Base-by-base conservation (phyloP, 2,113 vertebrate genomes). In the Onychostoma macrolepis region DNA sequence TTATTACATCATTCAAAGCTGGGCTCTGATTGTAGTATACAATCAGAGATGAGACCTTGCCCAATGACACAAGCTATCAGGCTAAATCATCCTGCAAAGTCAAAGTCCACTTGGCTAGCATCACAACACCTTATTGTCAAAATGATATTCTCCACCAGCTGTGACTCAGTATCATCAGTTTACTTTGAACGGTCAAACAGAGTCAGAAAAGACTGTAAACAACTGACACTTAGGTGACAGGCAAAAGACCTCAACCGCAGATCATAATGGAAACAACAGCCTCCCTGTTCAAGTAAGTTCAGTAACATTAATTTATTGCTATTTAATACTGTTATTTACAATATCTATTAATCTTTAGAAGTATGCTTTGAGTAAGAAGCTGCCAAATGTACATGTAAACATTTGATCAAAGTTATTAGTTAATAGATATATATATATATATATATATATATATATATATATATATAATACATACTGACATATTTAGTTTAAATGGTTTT, bases 281-380 rank as follows among this genome's bases (percentile, higher is more conserved):
- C 11, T 93, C 92, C 38, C 89, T 95, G 67, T 77, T 96, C 45
- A 96, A 94, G 95, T 96, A 89, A 93, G 94, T 91, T 41, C 26
- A 48, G 0, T n/a, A 45, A 11, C 17, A n/a, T 50, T 28, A 0
- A 45, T 17, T 65, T 45, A 15, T 50, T 11, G 38, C 15, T 12
- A 30, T 41, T 28, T 43, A 71, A 4, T 33, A 28, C 2, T 28
- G 48, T 65, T 85, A 30, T 56, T 24, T 81, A 65, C 2, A 26
- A 71, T 15, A 10, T 26, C 19, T 61, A 10, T n/a, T 61, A 0
- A 61, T 61, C 24, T 43, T 58, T n/a, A 26, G 8, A 63, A 41
- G 11, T 2, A 63, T 8, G 4, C 12, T 63, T n/a, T 41, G 19
- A 58, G 56, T 58, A 15, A 41, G 11, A 63, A 41, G 21, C 13